Base-by-base conservation (phyloP, 2,888 invertebrate species). In the Autographa pulchrina region DNA sequence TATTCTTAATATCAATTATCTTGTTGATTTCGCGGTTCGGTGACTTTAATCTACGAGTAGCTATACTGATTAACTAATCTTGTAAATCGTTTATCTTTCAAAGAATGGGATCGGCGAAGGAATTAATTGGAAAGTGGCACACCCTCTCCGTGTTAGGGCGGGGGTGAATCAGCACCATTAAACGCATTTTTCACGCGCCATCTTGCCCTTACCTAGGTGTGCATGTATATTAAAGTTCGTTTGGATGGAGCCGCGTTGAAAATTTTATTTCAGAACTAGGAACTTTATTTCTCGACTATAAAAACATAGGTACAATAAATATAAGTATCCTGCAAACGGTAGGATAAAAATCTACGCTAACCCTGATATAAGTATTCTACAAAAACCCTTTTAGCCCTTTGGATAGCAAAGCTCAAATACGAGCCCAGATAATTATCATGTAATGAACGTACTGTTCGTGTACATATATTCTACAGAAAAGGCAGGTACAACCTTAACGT, bases 131-230 rank as follows among this genome's bases (percentile, higher is more conserved):
- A 81, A 77, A 77, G 65, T 72, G 83, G 77, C 82, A 82, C 81
- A 75, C 87, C 85, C 78, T 81, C 81, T 85, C 58, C 77, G 74
- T 83, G 84, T 85, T 60, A 65, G 70, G 72, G 65, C 72, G 73
- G 65, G 60, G 61, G 62, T 66, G 65, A 70, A 70, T 79, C 63
- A 61, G 67, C 67, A 75, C 65, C 75, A 67, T 72, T 84, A 74
- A 75, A 75, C 71, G 69, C 72, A 81, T 80, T 86, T 86, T 86
- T 81, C 76, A 74, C 70, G 72, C 76, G 77, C 78, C 69, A 63
- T 66, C 74, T 77, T 72, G 65, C 70, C 72, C 52, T 64, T 76
- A 65, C 31, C 11, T 62, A 68, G 62, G 63, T 66, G 62, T 70
- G 63, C 48, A 68, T 61, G 48, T 81, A 74, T 63, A 62, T n/a